Percentiles rank a stretch among this genome's conserved stretches.
Evolutionary conservation across 53 echinoderm and acorn worm species (phyloP).

Genomic region (Antedon mediterranea): DNA sequence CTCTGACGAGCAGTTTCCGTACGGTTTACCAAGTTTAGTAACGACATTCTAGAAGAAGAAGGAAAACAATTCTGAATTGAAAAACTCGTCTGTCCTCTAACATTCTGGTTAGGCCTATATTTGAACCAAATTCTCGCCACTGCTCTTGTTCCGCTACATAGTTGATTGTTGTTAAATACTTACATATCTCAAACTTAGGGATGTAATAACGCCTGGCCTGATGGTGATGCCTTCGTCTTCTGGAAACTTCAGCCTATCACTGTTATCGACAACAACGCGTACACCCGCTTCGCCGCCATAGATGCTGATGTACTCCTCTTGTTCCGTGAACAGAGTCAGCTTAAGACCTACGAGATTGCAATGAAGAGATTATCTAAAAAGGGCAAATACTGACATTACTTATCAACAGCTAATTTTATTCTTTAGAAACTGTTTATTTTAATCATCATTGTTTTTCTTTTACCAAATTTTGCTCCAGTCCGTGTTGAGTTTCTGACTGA

Average conservation of each 20-base stretch:
- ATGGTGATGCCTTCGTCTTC: conserved; percentile 25
- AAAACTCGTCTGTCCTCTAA: too few species aligned
- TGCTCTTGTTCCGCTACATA: too few species aligned
- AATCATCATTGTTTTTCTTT: background rate
- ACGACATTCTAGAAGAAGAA: background rate
- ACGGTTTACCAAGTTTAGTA: background rate
- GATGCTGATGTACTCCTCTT: conserved; percentile 33
- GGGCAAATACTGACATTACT: too few species aligned
- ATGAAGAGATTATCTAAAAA: too few species aligned
- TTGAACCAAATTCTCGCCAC: too few species aligned
- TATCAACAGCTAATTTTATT: too few species aligned
- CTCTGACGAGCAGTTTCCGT: background rate
- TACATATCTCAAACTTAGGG: conserved; percentile 26
- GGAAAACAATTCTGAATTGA: too few species aligned
- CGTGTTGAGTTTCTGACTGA: conserved; percentile 7
- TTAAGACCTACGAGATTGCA: conserved; percentile 16
- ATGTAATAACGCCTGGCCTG: conserved; percentile 21
- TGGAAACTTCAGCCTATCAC: conserved; percentile 4
- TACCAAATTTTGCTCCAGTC: conserved; percentile 25
- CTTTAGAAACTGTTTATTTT: too few species aligned
- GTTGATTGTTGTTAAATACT: background rate
- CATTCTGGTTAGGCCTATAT: too few species aligned
- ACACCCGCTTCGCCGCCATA: conserved; percentile 21
- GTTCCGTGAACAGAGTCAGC: conserved; percentile 13
- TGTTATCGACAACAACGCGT: conserved; percentile 7